These are phyloP conservation scores for Gonatopus flavifemur DNA, from an alignment of 1,140 invertebrate species.

Conservation along the genomic window DNA sequence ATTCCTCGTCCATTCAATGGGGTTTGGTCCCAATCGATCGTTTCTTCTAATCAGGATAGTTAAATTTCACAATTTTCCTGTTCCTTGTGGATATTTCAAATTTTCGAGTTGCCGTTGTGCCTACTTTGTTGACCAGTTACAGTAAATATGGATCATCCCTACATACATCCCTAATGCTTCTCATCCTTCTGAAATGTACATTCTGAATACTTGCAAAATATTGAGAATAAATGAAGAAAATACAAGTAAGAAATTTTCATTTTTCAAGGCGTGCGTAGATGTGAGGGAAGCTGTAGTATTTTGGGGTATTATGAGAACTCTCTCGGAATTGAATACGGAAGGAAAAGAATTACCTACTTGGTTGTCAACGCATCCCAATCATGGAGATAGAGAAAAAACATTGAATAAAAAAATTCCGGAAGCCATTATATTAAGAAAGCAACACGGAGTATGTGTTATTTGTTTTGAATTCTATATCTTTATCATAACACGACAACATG, in stretches of 20 bases:
- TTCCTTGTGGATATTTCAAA: too few relatives aligned
- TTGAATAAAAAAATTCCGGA: constrained; percentile 56
- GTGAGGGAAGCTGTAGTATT: constrained; percentile 64
- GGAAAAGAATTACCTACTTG: constrained; percentile 37
- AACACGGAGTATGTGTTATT: constrained; percentile 22
- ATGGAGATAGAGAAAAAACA: constrained; percentile 56
- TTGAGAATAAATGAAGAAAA: not conserved
- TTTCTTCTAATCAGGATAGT: too few relatives aligned
- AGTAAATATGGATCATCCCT: too few relatives aligned
- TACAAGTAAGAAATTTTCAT: too few relatives aligned
- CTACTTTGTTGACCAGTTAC: too few relatives aligned
- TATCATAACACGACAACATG: too few relatives aligned
- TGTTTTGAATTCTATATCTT: not conserved
- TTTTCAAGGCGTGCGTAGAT: constrained; percentile 66
- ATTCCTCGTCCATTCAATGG: too few relatives aligned
- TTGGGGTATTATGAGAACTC: constrained; percentile 61
- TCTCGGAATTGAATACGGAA: constrained; percentile 13
- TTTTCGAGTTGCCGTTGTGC: too few relatives aligned
- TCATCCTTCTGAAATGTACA: too few relatives aligned
- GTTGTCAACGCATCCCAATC: constrained; percentile 66
- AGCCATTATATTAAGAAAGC: constrained; percentile 41
- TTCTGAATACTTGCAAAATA: not conserved
- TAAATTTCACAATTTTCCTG: too few relatives aligned
- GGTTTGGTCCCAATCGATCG: too few relatives aligned
- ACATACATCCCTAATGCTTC: too few relatives aligned